These are phyloP conservation scores for Chrysina gloriosa DNA, from an alignment of 2,888 invertebrate species.

Conservation along the genomic window DNA sequence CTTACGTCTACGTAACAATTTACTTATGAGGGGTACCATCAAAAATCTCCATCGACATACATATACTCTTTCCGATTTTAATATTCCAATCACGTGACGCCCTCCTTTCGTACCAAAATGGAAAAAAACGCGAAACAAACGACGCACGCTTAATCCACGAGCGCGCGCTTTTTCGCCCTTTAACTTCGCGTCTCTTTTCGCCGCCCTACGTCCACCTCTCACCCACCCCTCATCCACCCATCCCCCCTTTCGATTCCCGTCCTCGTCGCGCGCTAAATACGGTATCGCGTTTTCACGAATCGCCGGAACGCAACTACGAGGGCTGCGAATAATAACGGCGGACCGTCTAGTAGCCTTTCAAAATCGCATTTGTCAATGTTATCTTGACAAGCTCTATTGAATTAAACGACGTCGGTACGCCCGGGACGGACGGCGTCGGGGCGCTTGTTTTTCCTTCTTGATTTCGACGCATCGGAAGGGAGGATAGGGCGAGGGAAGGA, in stretches of 20 bases:
- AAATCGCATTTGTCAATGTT: constrained; percentile 61
- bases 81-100: neutral
- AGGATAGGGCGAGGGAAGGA: too few relatives aligned
- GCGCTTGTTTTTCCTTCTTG: constrained; percentile 43
- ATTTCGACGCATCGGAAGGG: too few relatives aligned
- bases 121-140: neutral
- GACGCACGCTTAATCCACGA: neutral
- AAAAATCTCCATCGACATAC: too few relatives aligned
- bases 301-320: neutral
- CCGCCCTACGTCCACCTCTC: too few relatives aligned
- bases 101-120: too few relatives aligned
- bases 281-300: constrained; percentile 43
- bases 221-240: too few relatives aligned
- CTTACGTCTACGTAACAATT: too few relatives aligned
- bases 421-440: neutral
- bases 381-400: constrained; percentile 60
- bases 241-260: too few relatives aligned
- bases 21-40: too few relatives aligned
- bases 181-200: too few relatives aligned
- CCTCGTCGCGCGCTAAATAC: constrained; percentile 42
- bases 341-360: constrained; percentile 52
- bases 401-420: constrained; percentile 57
- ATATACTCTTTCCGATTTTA: neutral
- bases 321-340: constrained; percentile 45
- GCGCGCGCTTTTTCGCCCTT: too few relatives aligned